Percentiles rank a stretch among this genome's conserved stretches.
These are phyloP conservation scores for Melanotaenia parkinsoni DNA, from an alignment of 2,797 vertebrate genomes.

Conservation along the genomic window DNA sequence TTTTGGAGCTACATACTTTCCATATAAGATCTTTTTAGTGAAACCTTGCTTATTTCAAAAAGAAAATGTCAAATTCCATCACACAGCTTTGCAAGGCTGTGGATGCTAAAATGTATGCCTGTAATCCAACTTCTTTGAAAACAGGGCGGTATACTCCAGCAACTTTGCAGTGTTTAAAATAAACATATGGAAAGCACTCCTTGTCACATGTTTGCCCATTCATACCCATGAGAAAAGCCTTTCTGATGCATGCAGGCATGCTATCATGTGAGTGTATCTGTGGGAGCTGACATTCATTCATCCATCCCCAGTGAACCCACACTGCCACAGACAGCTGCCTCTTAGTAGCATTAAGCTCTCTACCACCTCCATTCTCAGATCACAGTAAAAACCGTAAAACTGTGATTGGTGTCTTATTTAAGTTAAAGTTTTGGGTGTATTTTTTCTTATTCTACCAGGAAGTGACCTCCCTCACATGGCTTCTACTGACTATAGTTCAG, in stretches of 20 bases:
- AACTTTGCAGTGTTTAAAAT: constrained; percentile 23
- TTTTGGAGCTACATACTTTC: background rate
- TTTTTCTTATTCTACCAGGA: constrained; percentile 44
- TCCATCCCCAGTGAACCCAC: constrained; percentile 39
- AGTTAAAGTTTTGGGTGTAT: constrained; percentile 52
- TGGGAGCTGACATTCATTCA: constrained; percentile 42
- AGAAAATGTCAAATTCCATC: background rate
- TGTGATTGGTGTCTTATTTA: constrained; percentile 45
- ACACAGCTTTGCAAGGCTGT: background rate
- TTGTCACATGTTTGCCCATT: constrained; percentile 42
- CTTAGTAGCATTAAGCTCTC: constrained; percentile 47
- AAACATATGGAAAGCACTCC: constrained; percentile 24
- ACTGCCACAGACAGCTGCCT: constrained; percentile 65
- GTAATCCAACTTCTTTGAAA: background rate
- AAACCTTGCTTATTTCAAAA: background rate
- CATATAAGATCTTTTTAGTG: background rate
- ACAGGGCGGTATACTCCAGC: constrained; percentile 24
- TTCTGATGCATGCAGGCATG: constrained; percentile 54
- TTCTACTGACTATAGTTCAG: constrained; percentile 46
- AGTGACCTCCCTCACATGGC: constrained; percentile 39
- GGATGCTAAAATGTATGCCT: background rate
- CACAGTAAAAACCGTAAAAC: constrained; percentile 62
- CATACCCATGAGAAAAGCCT: constrained; percentile 28
- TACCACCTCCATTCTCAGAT: constrained; percentile 42
- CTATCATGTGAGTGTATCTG: constrained; percentile 52